Base-by-base conservation (phyloP, 2,888 invertebrate species). In the Ennomos quercinarius region DNA sequence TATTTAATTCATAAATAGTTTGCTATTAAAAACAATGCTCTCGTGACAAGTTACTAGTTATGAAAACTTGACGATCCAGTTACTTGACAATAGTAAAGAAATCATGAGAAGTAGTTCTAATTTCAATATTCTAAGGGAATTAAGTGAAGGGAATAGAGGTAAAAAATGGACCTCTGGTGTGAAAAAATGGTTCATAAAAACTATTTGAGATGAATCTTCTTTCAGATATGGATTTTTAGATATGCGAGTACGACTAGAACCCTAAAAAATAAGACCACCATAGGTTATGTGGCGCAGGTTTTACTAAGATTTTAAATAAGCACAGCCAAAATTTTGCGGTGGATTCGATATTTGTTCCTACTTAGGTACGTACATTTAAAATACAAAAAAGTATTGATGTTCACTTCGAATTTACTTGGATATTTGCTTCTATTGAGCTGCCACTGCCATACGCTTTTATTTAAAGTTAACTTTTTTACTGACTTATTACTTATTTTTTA, bases 251-350 rank as follows among this genome's bases (percentile, higher is more conserved):
- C 64, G 63, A 43, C 62, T 67, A 73, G 60, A 61, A 64, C 55
- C 61, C 61, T 67, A 66, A 65, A 67, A 60, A 40, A 51, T 58
- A 71, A 55, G 60, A 76, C 80, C 82, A 82, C 83, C 78, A 73
- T 75, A 80, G 81, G 78, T 56, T 55, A 74, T 64, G 77, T 81
- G 82, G 80, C 71, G 45, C 64, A 63, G 72, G 68, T 50, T 66
- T 68, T 73, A 75, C 71, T 70, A 76, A 76, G 77, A 73, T 73
- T 76, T 81, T 79, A 77, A 82, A 83, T 81, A 87, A 89, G 89
- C 91, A 91, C 91, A 90, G 91, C 91, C 91, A 86, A 86, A 81
- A 80, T 73, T 84, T 85, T 82, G 84, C 84, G 82, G 84, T 89
- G 89, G 91, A 89, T 77, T 88, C 80, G 79, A 85, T 78, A 73